Base-by-base conservation (phyloP, 1,140 invertebrate genomes). In the Drosophila grimshawi region DNA sequence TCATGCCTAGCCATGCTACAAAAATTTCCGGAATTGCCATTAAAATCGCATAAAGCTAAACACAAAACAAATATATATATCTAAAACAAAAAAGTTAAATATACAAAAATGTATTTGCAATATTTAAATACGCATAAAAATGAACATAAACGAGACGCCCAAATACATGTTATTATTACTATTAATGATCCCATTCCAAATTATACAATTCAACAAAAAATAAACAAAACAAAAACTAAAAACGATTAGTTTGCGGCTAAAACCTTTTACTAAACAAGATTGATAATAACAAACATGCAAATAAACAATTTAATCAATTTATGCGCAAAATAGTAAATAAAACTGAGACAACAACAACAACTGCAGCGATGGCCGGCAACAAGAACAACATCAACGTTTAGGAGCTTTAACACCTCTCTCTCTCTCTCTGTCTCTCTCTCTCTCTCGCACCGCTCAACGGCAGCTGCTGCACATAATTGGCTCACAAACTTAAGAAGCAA, bases 401-500 rank as follows among this genome's bases (percentile, higher is more conserved):
- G 69, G 70, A 77, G 76, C 63, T 71, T 78, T 78, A 75, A 78
- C 83, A 74, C 67, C 68, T 74, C 61, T 52, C 51, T n/a, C 33
- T 37, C 53, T 35, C 51, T 4, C 10, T 5, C n/a, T 48, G 52
- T 55, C 32, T 19, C 51, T 33, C n/a, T 30, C 29, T 32, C 48
- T 41, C 51, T 2, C 29, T 32, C 48, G 33, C 51, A 2, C 29
- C 19, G 45, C 48, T 66, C 56, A 88, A 78, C 77, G 85, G 70
- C 85, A 85, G 77, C 85, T 89, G 85, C 80, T 88, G 86, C 78
- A 89, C 86, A 89, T 89, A 89, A 89, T 89, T 89, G 85, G 85
- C 83, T 81, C 66, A 71, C 62, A 73, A 65, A 69, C 78, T 48
- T 81, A 66, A 75, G 62, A 76, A 59, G 64, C 70, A 69, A 80